Evolutionary conservation across 2,797 vertebrate genomes (phyloP).

Genomic region (Phrynocephalus vlangalii): DNA sequence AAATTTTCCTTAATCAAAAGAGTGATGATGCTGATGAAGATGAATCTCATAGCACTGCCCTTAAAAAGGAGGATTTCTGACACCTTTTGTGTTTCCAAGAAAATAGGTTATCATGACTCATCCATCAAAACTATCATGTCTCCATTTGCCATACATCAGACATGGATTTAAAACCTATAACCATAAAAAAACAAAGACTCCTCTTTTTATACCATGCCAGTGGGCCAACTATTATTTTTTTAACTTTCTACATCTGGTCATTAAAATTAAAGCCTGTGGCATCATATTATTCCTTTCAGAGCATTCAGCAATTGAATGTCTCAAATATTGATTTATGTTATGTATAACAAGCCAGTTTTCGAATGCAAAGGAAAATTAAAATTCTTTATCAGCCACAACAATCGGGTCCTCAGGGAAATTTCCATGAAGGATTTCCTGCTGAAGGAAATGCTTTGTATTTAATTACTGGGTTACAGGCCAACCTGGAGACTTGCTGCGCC

Average conservation of each 20-base stretch:
- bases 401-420: neutral
- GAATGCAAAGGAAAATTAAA: slow-evolving; percentile 26
- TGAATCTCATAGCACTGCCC: neutral
- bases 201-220: neutral
- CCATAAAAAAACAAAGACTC: neutral
- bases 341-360: slow-evolving; percentile 41
- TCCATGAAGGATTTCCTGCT: slow-evolving; percentile 24
- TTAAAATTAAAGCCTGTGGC: slow-evolving; percentile 14
- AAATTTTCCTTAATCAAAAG: neutral
- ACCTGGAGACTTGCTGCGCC: neutral
- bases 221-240: neutral
- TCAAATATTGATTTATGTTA: neutral
- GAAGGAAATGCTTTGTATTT: slow-evolving; percentile 24
- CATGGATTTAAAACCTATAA: slow-evolving; percentile 27
- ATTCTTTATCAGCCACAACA: slow-evolving; percentile 25
- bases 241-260: neutral
- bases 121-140: slow-evolving; percentile 7
- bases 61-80: neutral
- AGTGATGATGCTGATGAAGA: neutral
- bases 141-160: slow-evolving; percentile 22
- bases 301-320: neutral
- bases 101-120: slow-evolving; percentile 7
- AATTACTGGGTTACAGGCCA: slow-evolving; percentile 5
- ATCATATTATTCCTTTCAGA: slow-evolving; percentile 22
- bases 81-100: neutral